A percentile compares a stretch with the other conserved stretches of the same genome.
These are phyloP conservation scores for Muscicapa striata DNA, from an alignment of 2,797 vertebrate species.

Conservation along the genomic window DNA sequence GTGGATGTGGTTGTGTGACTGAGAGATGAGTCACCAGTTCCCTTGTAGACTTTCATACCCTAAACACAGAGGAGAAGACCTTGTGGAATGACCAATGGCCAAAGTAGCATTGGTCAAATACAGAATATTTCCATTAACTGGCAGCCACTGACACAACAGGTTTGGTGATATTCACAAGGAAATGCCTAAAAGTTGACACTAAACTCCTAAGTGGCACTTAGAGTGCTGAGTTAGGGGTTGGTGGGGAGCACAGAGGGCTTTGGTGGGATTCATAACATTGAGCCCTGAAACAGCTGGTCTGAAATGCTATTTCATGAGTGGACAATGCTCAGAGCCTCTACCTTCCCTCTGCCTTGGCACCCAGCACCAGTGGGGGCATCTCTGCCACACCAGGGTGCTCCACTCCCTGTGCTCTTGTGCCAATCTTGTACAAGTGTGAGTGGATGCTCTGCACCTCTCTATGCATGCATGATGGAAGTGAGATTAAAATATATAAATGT, in stretches of 20 bases:
- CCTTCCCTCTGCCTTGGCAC: not conserved
- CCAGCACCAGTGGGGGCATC: not conserved
- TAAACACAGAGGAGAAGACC: not conserved
- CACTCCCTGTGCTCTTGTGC: not conserved
- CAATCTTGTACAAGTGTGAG: accelerated
- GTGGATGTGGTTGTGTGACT: not conserved
- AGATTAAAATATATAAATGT: not conserved
- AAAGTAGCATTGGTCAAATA: not conserved
- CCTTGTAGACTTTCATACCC: not conserved
- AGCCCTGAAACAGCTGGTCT: not conserved
- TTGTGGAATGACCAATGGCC: not conserved
- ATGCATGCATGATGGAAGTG: not conserved
- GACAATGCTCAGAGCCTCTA: not conserved
- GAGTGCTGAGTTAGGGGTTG: not conserved
- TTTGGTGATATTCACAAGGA: not conserved
- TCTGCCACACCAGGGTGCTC: not conserved
- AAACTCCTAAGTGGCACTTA: not conserved
- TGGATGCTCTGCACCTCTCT: not conserved
- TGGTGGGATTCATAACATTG: accelerated
- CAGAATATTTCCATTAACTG: not conserved
- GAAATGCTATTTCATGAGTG: not conserved
- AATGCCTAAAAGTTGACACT: not conserved
- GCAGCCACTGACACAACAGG: not conserved
- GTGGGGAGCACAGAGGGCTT: not conserved
- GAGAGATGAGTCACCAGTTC: not conserved